phyloP scores from a whole-genome alignment of 2,888 invertebrate species.

The Drosophila basisetae region DNA sequence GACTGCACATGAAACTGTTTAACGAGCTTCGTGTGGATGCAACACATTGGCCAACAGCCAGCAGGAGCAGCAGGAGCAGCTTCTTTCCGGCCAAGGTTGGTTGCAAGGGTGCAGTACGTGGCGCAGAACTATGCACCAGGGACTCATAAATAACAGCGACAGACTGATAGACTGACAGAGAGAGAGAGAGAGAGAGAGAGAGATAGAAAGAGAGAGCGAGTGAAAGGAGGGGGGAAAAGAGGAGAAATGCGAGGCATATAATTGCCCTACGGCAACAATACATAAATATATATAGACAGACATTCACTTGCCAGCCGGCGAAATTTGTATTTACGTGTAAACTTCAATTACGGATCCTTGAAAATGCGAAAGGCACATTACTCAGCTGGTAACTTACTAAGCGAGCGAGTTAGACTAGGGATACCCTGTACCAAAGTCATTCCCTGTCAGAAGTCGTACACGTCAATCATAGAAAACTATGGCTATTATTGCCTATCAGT shows the following conservation, averaged over 20 bases:
- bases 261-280: slow-evolving; percentile 50
- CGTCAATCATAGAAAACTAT: not conserved
- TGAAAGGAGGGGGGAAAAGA: not conserved
- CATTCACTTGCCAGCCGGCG: slow-evolving; percentile 39
- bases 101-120: slow-evolving; percentile 33
- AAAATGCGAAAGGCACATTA: slow-evolving; percentile 14
- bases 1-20: slow-evolving; percentile 39
- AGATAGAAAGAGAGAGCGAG: not conserved
- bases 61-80: slow-evolving; percentile 7
- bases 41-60: slow-evolving; percentile 45
- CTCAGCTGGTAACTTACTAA: not conserved
- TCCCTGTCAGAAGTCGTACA: not conserved
- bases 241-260: slow-evolving; percentile 21
- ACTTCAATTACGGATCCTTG: slow-evolving; percentile 22
- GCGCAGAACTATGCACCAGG: slow-evolving; percentile 58
- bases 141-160: slow-evolving; percentile 51
- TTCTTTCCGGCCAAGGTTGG: slow-evolving; percentile 1
- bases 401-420: not conserved
- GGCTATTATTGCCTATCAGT: not conserved
- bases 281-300: slow-evolving; percentile 15
- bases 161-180: not conserved
- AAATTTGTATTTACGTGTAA: slow-evolving; percentile 23
- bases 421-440: not conserved
- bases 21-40: slow-evolving; percentile 39
- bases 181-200: too few species aligned